A percentile compares a stretch with the other conserved stretches of the same genome.
These are phyloP conservation scores for Isichthys henryi DNA, from an alignment of 2,113 vertebrate genomes.

Conservation along the genomic window DNA sequence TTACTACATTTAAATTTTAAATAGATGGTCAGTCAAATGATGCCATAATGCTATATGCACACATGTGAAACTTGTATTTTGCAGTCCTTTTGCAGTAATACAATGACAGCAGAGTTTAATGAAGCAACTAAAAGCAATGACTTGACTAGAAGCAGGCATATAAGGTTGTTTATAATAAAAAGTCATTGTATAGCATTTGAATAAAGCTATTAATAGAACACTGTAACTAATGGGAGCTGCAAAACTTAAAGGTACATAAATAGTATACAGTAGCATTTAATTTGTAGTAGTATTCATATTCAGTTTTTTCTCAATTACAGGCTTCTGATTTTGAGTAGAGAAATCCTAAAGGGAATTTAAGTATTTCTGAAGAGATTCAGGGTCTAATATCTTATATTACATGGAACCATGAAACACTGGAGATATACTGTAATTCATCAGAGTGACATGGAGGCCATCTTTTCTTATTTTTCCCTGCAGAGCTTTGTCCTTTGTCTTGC, in stretches of 20 bases:
- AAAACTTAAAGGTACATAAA: neutral
- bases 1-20: neutral
- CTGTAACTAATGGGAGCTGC: neutral
- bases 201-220: neutral
- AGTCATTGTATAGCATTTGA: neutral
- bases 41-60: neutral
- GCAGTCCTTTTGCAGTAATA: neutral
- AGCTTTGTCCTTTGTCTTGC: conserved; percentile 85
- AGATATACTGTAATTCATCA: neutral
- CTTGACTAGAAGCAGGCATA: neutral
- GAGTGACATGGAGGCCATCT: neutral
- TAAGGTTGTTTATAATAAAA: neutral
- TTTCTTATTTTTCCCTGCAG: conserved; percentile 51
- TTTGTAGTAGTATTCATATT: neutral
- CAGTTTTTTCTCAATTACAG: neutral
- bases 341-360: neutral
- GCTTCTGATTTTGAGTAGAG: neutral
- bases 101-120: neutral
- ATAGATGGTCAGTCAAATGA: neutral
- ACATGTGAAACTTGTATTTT: neutral
- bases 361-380: neutral
- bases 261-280: neutral
- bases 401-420: neutral
- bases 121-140: neutral
- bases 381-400: neutral